Conservation (phyloP, 2,888 invertebrate species). For the Megalurothrips usitatus region DNA sequence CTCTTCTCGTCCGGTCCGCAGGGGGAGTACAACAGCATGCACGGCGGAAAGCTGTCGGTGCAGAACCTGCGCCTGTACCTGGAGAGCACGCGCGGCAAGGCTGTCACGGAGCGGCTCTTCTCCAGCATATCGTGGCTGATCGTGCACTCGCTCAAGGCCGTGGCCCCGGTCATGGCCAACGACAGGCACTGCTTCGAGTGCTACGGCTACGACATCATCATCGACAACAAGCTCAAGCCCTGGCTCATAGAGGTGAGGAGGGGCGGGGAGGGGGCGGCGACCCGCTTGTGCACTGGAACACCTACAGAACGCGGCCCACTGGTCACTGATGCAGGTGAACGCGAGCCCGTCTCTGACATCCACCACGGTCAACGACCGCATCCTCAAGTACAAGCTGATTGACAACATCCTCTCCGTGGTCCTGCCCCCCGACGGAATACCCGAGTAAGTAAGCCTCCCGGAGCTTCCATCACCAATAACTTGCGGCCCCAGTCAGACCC, state of each 20-base stretch:
- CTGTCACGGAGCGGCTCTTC: slow-evolving; percentile 82
- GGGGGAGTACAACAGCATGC: slow-evolving; percentile 89
- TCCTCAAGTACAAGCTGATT: slow-evolving; percentile 87
- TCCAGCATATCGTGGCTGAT: slow-evolving; percentile 85
- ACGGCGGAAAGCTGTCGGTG: slow-evolving; percentile 92
- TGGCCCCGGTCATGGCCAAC: slow-evolving; percentile 87
- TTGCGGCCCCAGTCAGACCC: background rate
- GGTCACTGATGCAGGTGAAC: slow-evolving; percentile 65
- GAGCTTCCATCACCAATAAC: too few species aligned
- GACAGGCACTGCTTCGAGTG: slow-evolving; percentile 91
- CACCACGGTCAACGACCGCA: slow-evolving; percentile 89
- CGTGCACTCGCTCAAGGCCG: slow-evolving; percentile 88
- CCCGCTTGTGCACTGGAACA: background rate
- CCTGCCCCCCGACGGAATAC: slow-evolving; percentile 79
- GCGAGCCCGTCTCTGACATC: slow-evolving; percentile 92
- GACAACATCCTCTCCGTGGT: slow-evolving; percentile 90
- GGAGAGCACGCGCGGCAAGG: slow-evolving; percentile 81
- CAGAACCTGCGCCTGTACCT: slow-evolving; percentile 84
- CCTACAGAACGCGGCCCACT: slow-evolving; percentile 27
- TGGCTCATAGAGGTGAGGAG: slow-evolving; percentile 76
- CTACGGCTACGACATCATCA: slow-evolving; percentile 94
- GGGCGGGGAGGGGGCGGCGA: background rate
- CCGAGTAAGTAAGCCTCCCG: slow-evolving; percentile 61
- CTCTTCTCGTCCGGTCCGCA: slow-evolving; percentile 43
- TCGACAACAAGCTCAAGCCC: slow-evolving; percentile 88